Percentiles rank a stretch among this genome's conserved stretches.
These are phyloP conservation scores for Heliconius melpomene DNA, from an alignment of 1,140 invertebrate genomes.

Conservation along the genomic window DNA sequence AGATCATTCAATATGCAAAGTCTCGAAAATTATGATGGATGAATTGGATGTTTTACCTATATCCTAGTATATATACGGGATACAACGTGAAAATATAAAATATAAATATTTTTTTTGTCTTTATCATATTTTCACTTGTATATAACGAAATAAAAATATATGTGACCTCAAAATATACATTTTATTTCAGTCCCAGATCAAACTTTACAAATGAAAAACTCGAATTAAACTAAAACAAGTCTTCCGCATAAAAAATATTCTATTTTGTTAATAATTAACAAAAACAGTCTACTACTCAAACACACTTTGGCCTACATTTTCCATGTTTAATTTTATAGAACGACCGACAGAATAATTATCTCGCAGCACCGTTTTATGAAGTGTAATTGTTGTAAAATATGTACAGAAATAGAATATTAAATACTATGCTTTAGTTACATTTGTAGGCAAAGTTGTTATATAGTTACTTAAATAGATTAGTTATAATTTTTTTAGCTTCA, in stretches of 20 bases:
- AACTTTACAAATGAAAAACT: not conserved
- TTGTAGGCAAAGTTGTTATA: not conserved
- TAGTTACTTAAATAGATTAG: not conserved
- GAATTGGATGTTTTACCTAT: too few species aligned
- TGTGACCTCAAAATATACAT: too few species aligned
- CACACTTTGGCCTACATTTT: conserved; percentile 10
- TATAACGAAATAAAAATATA: too few species aligned
- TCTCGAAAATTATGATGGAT: too few species aligned
- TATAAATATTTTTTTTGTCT: too few species aligned
- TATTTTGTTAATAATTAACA: not conserved
- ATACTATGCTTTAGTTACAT: not conserved
- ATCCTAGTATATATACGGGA: too few species aligned
- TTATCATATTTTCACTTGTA: too few species aligned
- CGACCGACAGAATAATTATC: conserved; percentile 8
- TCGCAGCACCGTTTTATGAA: conserved; percentile 8
- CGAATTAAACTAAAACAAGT: not conserved
- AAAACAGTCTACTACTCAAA: conserved; percentile 3
- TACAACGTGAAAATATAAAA: too few species aligned
- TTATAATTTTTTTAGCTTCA: not conserved
- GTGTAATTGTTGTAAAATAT: conserved; percentile 2
- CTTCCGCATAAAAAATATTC: not conserved
- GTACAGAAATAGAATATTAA: conserved; percentile 14
- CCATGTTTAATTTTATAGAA: conserved; percentile 11
- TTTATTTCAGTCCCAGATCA: not conserved
- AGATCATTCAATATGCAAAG: too few species aligned